Conservation (phyloP, 2,888 invertebrate genomes). For the Lacanobia wlatinum region DNA sequence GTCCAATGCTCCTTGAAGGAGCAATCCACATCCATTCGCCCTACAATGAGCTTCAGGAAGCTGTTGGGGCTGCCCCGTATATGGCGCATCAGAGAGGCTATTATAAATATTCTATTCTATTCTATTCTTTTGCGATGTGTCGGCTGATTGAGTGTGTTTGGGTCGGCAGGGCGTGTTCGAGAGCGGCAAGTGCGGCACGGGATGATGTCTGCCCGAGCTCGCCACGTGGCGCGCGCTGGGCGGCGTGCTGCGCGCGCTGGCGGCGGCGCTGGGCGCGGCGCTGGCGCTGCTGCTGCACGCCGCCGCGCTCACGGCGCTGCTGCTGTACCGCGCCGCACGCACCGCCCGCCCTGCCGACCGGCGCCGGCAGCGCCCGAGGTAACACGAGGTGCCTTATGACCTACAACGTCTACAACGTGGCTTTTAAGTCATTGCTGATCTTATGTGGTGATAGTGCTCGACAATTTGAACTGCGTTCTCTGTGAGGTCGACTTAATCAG, state of each 20-base stretch:
- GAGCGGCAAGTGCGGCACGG: conserved; percentile 96
- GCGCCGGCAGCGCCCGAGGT: conserved; percentile 3
- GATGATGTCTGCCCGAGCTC: conserved; percentile 88
- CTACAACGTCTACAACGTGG: not conserved
- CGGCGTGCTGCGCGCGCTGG: conserved; percentile 68
- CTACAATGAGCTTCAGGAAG: too few relatives aligned
- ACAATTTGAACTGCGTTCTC: too few relatives aligned
- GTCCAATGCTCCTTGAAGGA: too few relatives aligned
- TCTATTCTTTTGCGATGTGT: too few relatives aligned
- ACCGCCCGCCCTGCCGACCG: too few relatives aligned
- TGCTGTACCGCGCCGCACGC: conserved; percentile 65
- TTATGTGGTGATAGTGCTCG: too few relatives aligned
- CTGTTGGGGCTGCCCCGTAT: too few relatives aligned
- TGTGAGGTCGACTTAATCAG: too few relatives aligned
- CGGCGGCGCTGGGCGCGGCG: conserved; percentile 65
- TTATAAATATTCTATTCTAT: too few relatives aligned
- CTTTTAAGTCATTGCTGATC: not conserved
- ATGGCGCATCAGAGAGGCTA: too few relatives aligned
- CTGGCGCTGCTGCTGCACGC: conserved; percentile 66
- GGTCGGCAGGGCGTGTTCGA: conserved; percentile 93
- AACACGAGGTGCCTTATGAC: conserved; percentile 59
- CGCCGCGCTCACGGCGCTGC: conserved; percentile 71
- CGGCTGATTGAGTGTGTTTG: too few relatives aligned
- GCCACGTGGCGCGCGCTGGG: conserved; percentile 74
- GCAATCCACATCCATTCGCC: too few relatives aligned